Base-by-base conservation (phyloP, 2,888 invertebrate species). In the Ischnus inquisitorius region DNA sequence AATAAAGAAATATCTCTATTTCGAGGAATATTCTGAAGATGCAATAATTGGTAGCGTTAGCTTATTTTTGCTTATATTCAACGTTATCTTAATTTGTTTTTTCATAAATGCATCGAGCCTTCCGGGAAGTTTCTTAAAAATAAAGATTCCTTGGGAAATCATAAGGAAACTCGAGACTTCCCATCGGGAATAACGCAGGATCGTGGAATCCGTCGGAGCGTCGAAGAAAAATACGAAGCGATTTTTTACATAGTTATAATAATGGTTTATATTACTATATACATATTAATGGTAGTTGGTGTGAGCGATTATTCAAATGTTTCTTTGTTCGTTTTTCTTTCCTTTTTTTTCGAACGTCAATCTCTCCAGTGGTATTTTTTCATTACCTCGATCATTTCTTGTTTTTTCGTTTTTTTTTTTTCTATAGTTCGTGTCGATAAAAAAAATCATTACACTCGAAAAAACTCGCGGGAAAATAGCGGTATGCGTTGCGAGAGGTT, bases 221-320 rank as follows among this genome's bases (percentile, higher is more conserved):
- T 3, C n/a, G 48, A 46, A 68, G 19, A 68, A 64, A 78, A 75
- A 46, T n/a, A 64, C 16, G 14, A 74, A 46, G 71, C 72, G 54
- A 41, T 65, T 82, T 57, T 71, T 84, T 81, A 79, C 79, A 85
- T 80, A 76, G 77, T 80, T 83, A 80, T 84, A 81, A 84, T 84
- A 80, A 84, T 72, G 34, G 80, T 81, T 84, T 79, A 81, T 81
- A 83, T 85, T 64, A 83, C 80, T 85, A 85, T 85, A 75, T 85
- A 85, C 85, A 85, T 74, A 80, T 80, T 57, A 79, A 83, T 83
- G 69, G 64, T 77, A 76, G 46, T 76, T 57, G 69, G 71, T 83
- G 83, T 83, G 76, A 71, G 74, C 75, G 80, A 77, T 72, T 54
- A 75, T 82, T 82, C 51, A 19, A 76, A 80, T 72, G 68, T 68